Evolutionary conservation across 2,888 invertebrate species (phyloP).

Genomic region (Tyria jacobaeae): DNA sequence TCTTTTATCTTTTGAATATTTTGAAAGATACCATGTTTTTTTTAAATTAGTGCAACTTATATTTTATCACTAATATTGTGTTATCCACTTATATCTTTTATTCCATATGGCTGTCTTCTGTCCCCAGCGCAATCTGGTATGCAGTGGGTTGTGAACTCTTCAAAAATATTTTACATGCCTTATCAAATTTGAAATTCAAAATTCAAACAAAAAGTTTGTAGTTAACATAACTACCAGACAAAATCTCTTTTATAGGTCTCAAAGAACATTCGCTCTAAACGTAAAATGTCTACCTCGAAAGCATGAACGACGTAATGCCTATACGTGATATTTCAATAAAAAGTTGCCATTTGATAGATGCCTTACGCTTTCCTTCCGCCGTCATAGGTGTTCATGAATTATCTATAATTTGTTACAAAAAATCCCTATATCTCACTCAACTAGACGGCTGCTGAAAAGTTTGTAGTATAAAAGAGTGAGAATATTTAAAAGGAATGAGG

Average conservation of each 20-base stretch:
- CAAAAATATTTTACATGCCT: no score
- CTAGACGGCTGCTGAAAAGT: conserved; percentile 11
- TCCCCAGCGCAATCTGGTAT: no score
- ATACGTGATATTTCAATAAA: not conserved
- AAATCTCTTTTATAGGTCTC: not conserved
- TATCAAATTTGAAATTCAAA: no score
- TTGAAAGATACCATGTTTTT: no score
- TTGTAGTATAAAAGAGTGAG: conserved; percentile 19
- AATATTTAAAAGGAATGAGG: not conserved
- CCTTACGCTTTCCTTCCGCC: conserved; percentile 20
- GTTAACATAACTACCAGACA: not conserved
- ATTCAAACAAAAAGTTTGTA: not conserved
- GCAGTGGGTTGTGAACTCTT: no score
- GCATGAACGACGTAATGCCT: not conserved
- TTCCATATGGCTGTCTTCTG: no score
- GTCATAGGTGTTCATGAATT: conserved; percentile 28
- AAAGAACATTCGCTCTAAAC: not conserved
- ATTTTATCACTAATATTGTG: no score
- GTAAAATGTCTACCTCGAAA: not conserved
- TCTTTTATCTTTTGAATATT: no score
- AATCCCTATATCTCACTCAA: conserved; percentile 19
- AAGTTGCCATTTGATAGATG: conserved; percentile 31
- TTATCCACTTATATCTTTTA: no score
- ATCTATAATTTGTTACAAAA: conserved; percentile 25
- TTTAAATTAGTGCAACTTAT: no score